Evolutionary conservation across 2,888 invertebrate genomes (phyloP), one percentile per base, ranked within the genome.

Genomic region (Campoplex capitator): DNA sequence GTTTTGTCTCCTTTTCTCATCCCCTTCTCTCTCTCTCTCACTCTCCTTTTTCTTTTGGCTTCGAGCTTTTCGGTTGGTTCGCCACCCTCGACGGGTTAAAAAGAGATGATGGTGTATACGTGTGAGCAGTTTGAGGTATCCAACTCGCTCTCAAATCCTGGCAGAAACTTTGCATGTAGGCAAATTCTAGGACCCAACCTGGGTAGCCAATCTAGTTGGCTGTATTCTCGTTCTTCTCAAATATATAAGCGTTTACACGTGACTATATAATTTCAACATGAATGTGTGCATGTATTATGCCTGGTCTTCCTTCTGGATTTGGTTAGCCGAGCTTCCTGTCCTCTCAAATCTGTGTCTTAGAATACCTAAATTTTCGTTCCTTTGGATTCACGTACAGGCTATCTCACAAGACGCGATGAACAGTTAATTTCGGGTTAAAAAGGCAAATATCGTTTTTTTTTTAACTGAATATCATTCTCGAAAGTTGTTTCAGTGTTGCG

Each of bases 121-220:
- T 80, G 65, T 62, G 77, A 78, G 75, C 42, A 67, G 62, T 84
- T 82, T 77, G 80, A 42, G 58, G 62, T 71, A 56, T 81, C 76
- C 74, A 56, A 51, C 38, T 32, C 56, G 54, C 56, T 76, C 84
- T 73, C 85, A 84, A 85, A 84, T 88, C 82, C 79, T 11, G 51
- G 28, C 76, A 58, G 76, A 71, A 83, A 83, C 76, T 80, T 86
- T 76, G 73, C 80, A 83, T 83, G 71, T n/a, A 75, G 58, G 82
- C 70, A 23, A 70, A 58, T 23, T 11, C 74, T 32, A 75, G 74
- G 18, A 62, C 62, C 67, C 56, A 48, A 28, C 45, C 45, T 23
- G 9, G 9, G n/a, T 65, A 28, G 13, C 56, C 23, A 23, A 71
- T 67, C 73, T 48, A n/a, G 23, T 70, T 65, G 18, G 13, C 65